Evolutionary conservation across 1,140 invertebrate genomes (phyloP).

Genomic region (Aphidius ervi): DNA sequence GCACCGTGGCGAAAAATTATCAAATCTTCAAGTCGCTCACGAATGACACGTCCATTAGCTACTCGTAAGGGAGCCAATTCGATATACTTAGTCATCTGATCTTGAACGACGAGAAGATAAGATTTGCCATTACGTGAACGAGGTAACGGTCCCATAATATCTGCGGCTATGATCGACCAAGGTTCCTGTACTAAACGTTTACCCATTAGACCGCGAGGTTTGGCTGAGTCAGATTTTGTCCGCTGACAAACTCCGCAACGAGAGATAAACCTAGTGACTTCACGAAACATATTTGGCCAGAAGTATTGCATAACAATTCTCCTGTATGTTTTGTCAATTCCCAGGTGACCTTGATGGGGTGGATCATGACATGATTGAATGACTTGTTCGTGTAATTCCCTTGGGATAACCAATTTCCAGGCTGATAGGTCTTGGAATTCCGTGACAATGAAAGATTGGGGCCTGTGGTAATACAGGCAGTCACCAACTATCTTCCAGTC

Average conservation of each 20-base stretch:
- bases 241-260: constrained; percentile 21
- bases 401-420: constrained; percentile 33
- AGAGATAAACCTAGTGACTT: constrained; percentile 24
- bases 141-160: neutral
- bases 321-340: constrained; percentile 30
- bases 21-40: neutral
- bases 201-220: constrained; percentile 19
- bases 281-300: constrained; percentile 33
- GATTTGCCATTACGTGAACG: neutral
- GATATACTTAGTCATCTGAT: neutral
- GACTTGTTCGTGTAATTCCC: constrained; percentile 11
- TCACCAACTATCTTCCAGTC: constrained; percentile 17
- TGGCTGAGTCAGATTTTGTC: constrained; percentile 16
- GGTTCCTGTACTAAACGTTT: constrained; percentile 20
- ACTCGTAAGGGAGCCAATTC: neutral
- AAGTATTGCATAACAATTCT: constrained; percentile 28
- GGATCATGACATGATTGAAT: neutral
- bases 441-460: constrained; percentile 7
- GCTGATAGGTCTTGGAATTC: constrained; percentile 15
- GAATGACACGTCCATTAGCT: neutral
- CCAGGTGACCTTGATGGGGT: constrained; percentile 25
- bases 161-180: neutral
- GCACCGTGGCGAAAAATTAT: constrained; percentile 11
- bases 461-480: constrained; percentile 19
- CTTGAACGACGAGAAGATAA: constrained; percentile 4